Evolutionary conservation across 2,888 invertebrate species (phyloP), one percentile per base, ranked within the genome.

Genomic region (Slavum lentiscoides): DNA sequence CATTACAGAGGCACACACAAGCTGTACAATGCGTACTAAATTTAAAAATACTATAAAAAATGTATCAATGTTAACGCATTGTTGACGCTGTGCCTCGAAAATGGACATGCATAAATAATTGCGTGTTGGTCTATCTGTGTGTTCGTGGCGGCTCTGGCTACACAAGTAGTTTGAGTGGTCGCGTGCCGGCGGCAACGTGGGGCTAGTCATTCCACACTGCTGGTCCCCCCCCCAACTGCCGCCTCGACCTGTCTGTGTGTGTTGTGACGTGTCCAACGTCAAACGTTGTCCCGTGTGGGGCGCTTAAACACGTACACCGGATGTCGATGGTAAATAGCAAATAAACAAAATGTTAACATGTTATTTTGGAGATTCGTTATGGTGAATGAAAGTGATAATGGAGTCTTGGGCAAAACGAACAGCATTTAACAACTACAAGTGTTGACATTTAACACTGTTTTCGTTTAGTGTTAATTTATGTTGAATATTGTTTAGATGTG

Each of bases 401-500:
- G 37, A 70, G 69, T 69, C 37, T 61, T 69, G 49, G 77, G 69
- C 53, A 53, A 62, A 39, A 62, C 62, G n/a, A 70, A 37, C 69
- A 77, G 70, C 77, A 70, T 77, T 77, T 69, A 69, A 37, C 61
- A 30, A 37, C n/a, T 70, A 70, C 61, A 62, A 77, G 61, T 77
- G 77, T 77, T 77, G 77, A 80, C 72, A 11, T 49, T 43, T 80
- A 55, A 37, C 86, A 85, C 74, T 74, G 64, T 76, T 55, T 43
- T 64, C 55, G 1, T 13, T 49, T 15, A 73, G 61, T 67, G 8
- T 59, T 59, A 37, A 64, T 68, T 67, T 61, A 82, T 82, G 75
- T 83, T 4, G 59, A 67, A 59, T 76, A 13, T 86, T 83, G 58
- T 86, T 83, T 87, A 92, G 92, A 92, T 88, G 91, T 92, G 85